Percentiles rank a stretch among this genome's conserved stretches.
Evolutionary conservation across 2,797 vertebrate genomes (phyloP).

Genomic region (Allobates femoralis): DNA sequence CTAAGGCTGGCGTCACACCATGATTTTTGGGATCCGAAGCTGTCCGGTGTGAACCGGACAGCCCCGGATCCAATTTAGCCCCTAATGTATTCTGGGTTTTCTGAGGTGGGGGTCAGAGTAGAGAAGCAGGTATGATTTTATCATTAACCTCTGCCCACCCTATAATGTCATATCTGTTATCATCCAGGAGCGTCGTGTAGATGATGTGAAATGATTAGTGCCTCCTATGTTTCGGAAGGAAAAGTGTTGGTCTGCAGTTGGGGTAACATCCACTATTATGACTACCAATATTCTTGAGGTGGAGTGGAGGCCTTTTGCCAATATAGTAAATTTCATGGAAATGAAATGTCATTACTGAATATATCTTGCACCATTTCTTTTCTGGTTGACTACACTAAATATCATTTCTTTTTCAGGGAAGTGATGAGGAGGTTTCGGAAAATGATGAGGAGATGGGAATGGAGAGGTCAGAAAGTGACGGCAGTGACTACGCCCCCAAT

Average conservation of each 20-base stretch:
- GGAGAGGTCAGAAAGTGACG: conserved; percentile 90
- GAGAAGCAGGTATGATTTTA: no score
- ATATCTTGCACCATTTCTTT: not conserved
- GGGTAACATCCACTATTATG: not conserved
- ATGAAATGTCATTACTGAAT: not conserved
- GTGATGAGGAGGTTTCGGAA: conserved; percentile 85
- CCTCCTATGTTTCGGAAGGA: not conserved
- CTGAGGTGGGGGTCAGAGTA: no score
- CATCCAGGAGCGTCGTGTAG: not conserved
- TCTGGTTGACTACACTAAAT: no score
- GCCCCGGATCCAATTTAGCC: no score
- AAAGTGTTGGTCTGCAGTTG: not conserved
- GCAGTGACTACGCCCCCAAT: conserved; percentile 87
- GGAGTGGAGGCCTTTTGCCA: not conserved
- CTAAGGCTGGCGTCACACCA: no score
- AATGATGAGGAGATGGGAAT: conserved; percentile 81
- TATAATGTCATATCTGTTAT: no score
- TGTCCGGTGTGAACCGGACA: no score
- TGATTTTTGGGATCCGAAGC: no score
- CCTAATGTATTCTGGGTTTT: no score
- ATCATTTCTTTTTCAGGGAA: conserved; percentile 70
- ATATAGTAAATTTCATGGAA: not conserved
- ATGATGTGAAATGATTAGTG: not conserved
- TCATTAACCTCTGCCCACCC: no score
- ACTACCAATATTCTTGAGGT: no score